These are phyloP conservation scores for Aphelenchoides fujianensis DNA, from an alignment of 1,140 invertebrate species.

Conservation along the genomic window DNA sequence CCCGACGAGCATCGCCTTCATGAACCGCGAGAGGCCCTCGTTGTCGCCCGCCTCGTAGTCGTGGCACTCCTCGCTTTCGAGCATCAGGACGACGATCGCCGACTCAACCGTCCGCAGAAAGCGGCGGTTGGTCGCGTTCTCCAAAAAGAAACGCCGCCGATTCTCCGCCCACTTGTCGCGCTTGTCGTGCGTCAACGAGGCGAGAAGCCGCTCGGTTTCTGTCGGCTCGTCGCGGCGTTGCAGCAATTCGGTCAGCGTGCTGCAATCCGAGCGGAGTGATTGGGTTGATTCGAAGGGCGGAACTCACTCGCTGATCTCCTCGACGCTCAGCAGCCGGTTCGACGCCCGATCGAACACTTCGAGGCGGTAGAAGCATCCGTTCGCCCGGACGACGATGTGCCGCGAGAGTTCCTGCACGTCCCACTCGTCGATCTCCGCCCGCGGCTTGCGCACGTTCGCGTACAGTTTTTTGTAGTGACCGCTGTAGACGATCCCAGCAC, in stretches of 20 bases:
- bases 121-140: constrained; percentile 36
- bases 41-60: constrained; percentile 31
- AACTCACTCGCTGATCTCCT: constrained; percentile 34
- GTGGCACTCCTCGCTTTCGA: constrained; percentile 28
- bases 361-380: constrained; percentile 50
- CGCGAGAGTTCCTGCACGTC: constrained; percentile 34
- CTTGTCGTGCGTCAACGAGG: constrained; percentile 48
- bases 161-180: constrained; percentile 49
- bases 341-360: constrained; percentile 45
- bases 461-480: constrained; percentile 56
- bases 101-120: constrained; percentile 45
- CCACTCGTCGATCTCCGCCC: constrained; percentile 36
- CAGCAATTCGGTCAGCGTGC: constrained; percentile 44
- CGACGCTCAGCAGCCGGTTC: constrained; percentile 30
- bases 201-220: constrained; percentile 32
- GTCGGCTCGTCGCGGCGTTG: constrained; percentile 32
- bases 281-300: background rate
- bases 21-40: background rate
- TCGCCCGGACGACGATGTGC: constrained; percentile 44
- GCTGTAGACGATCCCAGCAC: constrained; percentile 47
- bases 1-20: constrained; percentile 77
- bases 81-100: constrained; percentile 44
- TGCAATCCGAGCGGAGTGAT: constrained; percentile 23
- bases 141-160: constrained; percentile 46
- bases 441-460: constrained; percentile 41